phyloP scores from a whole-genome alignment of 2,113 vertebrate species.

The Planiliza haematocheilus region DNA sequence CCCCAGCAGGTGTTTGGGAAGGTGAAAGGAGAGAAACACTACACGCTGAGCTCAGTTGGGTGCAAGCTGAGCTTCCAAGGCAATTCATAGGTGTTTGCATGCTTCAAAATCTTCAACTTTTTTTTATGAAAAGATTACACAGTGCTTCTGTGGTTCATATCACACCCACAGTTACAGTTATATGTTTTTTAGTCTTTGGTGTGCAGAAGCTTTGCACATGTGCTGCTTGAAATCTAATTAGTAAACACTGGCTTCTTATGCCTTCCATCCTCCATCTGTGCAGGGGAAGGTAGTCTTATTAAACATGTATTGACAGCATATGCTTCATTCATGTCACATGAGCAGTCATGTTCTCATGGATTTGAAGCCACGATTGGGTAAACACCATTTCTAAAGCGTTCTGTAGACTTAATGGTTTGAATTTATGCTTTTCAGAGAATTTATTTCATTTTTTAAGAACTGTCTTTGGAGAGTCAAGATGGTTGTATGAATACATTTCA shows the following conservation, averaged over 20 bases:
- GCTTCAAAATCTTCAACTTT: conserved; percentile 25
- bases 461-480: not conserved
- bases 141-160: conserved; percentile 2
- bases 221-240: conserved; percentile 26
- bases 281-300: not conserved
- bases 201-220: not conserved
- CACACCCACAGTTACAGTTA: conserved; percentile 2
- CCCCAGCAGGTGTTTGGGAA: conserved; percentile 38
- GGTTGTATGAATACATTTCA: not conserved
- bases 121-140: conserved; percentile 23
- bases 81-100: conserved; percentile 29
- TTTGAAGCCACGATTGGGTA: not conserved
- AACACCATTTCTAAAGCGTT: not conserved
- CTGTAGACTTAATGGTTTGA: not conserved
- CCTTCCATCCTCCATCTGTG: conserved; percentile 22
- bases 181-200: conserved; percentile 25
- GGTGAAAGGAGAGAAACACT: conserved; percentile 46
- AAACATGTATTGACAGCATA: not conserved
- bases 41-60: conserved; percentile 54
- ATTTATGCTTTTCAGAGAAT: not conserved
- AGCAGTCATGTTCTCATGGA: not conserved
- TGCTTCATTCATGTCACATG: conserved; percentile 5
- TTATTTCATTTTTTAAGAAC: no score
- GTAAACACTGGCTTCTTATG: not conserved
- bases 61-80: conserved; percentile 30